These are phyloP conservation scores for Lasioglossum baleicum DNA, from an alignment of 1,140 invertebrate genomes.

Conservation along the genomic window DNA sequence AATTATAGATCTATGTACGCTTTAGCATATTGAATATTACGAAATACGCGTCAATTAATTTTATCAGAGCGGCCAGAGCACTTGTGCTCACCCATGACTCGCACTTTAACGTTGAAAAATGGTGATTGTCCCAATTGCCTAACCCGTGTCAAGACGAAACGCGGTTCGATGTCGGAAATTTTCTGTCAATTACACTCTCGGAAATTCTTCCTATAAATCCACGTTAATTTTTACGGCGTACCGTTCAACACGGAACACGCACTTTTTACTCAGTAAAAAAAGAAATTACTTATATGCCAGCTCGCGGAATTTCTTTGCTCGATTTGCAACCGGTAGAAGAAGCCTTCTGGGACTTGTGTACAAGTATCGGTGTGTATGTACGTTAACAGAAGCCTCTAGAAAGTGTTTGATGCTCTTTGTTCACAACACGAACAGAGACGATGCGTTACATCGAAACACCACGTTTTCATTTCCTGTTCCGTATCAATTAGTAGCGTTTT, in stretches of 20 bases:
- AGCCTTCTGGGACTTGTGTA: not conserved
- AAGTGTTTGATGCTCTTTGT: constrained; percentile 49
- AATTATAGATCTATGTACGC: constrained; percentile 20
- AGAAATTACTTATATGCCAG: too few relatives aligned
- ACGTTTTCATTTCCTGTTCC: constrained; percentile 24
- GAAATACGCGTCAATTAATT: constrained; percentile 38
- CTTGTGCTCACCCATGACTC: constrained; percentile 23
- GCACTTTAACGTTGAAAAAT: constrained; percentile 52
- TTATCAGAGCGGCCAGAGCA: constrained; percentile 9
- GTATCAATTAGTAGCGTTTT: constrained; percentile 44
- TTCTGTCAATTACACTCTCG: constrained; percentile 14
- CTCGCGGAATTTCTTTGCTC: not conserved
- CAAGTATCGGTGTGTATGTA: not conserved
- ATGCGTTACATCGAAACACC: not conserved
- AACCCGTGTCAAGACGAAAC: constrained; percentile 31
- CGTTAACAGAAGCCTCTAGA: constrained; percentile 42
- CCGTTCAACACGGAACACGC: too few relatives aligned
- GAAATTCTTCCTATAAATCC: not conserved
- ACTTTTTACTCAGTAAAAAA: not conserved
- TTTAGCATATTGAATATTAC: constrained; percentile 31
- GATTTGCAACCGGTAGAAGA: constrained; percentile 27
- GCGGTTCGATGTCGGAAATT: not conserved
- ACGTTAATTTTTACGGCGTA: not conserved
- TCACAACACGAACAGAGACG: constrained; percentile 10
- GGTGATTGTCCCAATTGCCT: constrained; percentile 45